Evolutionary conservation across 1,140 invertebrate species (phyloP).

Genomic region (Cydia pomonella): DNA sequence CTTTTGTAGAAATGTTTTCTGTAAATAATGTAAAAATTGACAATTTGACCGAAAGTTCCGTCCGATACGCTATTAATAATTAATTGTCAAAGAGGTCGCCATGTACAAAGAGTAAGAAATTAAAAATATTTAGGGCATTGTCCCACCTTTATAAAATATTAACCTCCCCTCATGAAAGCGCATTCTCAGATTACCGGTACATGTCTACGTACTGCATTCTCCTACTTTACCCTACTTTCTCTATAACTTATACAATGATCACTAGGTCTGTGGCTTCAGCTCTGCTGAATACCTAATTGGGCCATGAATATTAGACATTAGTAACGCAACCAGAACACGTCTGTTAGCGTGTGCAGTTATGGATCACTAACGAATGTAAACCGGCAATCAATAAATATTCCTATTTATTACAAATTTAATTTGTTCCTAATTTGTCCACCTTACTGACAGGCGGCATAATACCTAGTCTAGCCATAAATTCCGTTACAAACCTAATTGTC

Average conservation of each 20-base stretch:
- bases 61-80: too few relatives aligned
- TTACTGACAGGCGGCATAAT: constrained; percentile 35
- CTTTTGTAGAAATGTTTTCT: background rate
- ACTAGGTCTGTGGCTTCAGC: background rate
- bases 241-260: constrained; percentile 5
- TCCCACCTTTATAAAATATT: constrained; percentile 23
- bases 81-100: too few relatives aligned
- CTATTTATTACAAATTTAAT: background rate
- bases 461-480: too few relatives aligned
- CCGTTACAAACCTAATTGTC: too few relatives aligned
- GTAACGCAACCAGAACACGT: background rate
- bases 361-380: background rate
- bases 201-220: constrained; percentile 12
- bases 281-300: background rate
- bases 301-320: background rate
- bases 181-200: constrained; percentile 17
- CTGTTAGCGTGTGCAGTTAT: background rate
- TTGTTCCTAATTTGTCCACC: background rate
- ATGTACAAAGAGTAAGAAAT: too few relatives aligned
- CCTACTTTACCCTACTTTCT: constrained; percentile 12
- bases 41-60: too few relatives aligned
- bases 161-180: background rate
- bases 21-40: too few relatives aligned
- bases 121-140: constrained; percentile 16
- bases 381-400: background rate